Evolutionary conservation across 2,888 invertebrate species (phyloP).

Genomic region (Salpingus planirostris): DNA sequence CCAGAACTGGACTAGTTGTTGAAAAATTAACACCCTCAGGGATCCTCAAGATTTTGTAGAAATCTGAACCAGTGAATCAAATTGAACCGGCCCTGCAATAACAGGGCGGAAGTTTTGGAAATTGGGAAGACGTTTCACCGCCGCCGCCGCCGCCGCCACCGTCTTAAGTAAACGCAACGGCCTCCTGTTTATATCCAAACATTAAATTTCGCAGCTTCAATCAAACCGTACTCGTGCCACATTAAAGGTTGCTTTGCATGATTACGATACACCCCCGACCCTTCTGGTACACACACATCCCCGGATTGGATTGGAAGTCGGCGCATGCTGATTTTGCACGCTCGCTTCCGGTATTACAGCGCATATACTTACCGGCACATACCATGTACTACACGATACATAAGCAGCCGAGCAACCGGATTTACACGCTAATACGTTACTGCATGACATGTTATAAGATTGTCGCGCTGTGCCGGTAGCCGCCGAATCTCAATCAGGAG

Average conservation of each 20-base stretch:
- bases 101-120: too few species aligned
- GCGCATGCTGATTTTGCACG: conserved; percentile 12
- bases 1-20: too few species aligned
- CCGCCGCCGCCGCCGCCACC: too few species aligned
- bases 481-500: conserved; percentile 12
- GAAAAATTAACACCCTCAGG: too few species aligned
- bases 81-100: too few species aligned
- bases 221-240: conserved; percentile 15
- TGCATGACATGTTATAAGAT: conserved; percentile 14
- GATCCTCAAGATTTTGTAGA: too few species aligned
- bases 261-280: conserved; percentile 14
- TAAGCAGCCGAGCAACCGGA: conserved; percentile 7
- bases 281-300: too few species aligned
- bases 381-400: too few species aligned
- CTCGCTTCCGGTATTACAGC: too few species aligned
- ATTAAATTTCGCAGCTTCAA: conserved; percentile 14
- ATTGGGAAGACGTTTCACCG: too few species aligned
- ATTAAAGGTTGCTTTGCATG: conserved; percentile 14
- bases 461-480: conserved; percentile 11
- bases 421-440: conserved; percentile 9
- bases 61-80: too few species aligned
- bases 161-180: conserved; percentile 8
- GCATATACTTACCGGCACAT: too few species aligned
- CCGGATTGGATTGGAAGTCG: conserved; percentile 14
- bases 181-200: conserved; percentile 9